Percentiles rank a stretch among this genome's conserved stretches.
Conservation (phyloP, 2,113 vertebrate genomes). For the Sula dactylatra region DNA sequence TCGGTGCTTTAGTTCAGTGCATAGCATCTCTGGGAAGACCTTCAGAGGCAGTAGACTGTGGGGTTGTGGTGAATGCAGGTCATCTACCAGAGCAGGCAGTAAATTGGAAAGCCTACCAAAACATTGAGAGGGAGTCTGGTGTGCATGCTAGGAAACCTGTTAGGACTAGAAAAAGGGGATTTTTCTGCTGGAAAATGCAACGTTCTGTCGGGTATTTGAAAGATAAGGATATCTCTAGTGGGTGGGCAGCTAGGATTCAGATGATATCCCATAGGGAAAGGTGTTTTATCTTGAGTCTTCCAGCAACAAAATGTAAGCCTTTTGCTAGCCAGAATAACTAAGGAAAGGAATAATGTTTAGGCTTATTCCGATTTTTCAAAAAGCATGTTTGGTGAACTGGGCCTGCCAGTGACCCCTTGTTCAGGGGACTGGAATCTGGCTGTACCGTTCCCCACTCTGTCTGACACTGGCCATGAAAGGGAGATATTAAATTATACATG, state of each 20-base stretch:
- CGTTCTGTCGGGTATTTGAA: background rate
- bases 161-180: background rate
- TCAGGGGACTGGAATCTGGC: background rate
- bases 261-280: background rate
- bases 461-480: background rate
- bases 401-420: background rate
- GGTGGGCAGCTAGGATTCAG: background rate
- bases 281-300: background rate
- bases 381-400: background rate
- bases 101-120: background rate
- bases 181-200: background rate
- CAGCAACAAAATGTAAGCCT: background rate
- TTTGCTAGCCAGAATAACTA: background rate
- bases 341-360: background rate
- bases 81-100: background rate
- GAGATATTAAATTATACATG: slow-evolving; percentile 14
- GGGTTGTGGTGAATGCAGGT: background rate
- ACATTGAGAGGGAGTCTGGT: background rate
- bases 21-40: background rate
- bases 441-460: background rate
- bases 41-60: background rate
- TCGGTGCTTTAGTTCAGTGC: background rate
- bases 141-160: background rate
- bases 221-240: background rate
- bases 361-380: background rate